Percentiles rank a stretch among this genome's conserved stretches.
These are phyloP conservation scores for Gnatocerus cornutus DNA, from an alignment of 2,888 invertebrate species.

Conservation along the genomic window DNA sequence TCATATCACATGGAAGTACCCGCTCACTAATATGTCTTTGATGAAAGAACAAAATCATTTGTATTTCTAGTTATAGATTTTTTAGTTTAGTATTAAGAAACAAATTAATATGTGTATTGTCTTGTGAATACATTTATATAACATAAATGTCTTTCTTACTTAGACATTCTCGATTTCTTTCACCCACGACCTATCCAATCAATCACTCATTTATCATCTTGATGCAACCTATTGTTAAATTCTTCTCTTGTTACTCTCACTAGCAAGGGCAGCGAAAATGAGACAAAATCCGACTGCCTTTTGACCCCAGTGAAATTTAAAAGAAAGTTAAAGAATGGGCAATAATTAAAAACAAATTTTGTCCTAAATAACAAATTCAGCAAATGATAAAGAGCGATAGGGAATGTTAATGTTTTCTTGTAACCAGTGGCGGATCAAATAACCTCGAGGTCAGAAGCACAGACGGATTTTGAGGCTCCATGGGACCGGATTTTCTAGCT, in stretches of 20 bases:
- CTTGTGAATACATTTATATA: conserved; percentile 70
- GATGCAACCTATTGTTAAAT: background rate
- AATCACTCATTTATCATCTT: conserved; percentile 5
- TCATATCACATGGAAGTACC: conserved; percentile 65
- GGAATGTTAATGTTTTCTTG: no score
- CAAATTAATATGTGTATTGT: conserved; percentile 70
- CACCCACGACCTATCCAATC: conserved; percentile 22
- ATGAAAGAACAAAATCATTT: conserved; percentile 59
- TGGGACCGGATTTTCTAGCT: no score
- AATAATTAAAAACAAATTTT: background rate
- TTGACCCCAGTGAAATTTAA: background rate
- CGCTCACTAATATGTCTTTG: conserved; percentile 61
- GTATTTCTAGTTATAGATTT: conserved; percentile 69
- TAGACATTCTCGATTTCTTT: conserved; percentile 35
- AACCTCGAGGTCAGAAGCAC: no score
- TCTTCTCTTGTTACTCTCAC: conserved; percentile 5
- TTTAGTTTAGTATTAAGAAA: conserved; percentile 69
- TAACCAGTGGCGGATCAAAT: no score
- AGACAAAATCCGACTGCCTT: background rate
- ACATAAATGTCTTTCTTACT: conserved; percentile 57
- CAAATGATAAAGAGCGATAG: no score
- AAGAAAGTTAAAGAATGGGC: background rate
- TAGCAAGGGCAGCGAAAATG: background rate
- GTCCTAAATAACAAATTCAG: no score
- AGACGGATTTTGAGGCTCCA: no score